Conservation (phyloP, 2,113 vertebrate genomes). For the Hemichromis elongatus region DNA sequence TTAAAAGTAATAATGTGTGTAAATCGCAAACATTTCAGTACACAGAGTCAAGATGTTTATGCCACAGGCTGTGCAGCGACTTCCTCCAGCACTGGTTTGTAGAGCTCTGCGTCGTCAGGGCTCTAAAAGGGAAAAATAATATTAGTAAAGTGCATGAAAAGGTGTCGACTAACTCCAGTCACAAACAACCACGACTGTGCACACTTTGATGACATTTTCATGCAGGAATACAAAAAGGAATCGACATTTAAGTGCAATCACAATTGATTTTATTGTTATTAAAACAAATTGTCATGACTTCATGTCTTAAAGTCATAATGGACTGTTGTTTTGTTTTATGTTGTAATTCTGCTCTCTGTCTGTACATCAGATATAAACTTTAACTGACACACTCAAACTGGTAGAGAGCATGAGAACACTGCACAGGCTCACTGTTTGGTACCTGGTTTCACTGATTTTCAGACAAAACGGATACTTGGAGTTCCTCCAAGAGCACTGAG, state of each 20-base stretch:
- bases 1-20: neutral
- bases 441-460: neutral
- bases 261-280: no score
- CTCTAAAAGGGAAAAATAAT: neutral
- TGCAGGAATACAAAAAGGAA: neutral
- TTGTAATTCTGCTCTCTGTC: neutral
- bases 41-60: neutral
- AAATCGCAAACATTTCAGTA: neutral
- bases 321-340: neutral
- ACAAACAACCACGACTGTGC: neutral
- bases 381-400: neutral
- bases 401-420: neutral
- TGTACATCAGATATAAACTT: neutral
- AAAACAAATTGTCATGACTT: neutral
- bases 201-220: neutral
- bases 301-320: neutral
- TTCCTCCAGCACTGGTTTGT: conserved; percentile 48
- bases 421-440: neutral
- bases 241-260: accelerated
- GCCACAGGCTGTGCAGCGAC: neutral
- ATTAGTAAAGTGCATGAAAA: neutral
- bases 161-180: neutral
- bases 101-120: conserved; percentile 21
- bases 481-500: accelerated
- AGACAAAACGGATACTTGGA: neutral